A percentile compares a stretch with the other conserved stretches of the same genome.
These are phyloP conservation scores for chimpanzee (Pan troglodytes) DNA, from an alignment of 2,113 vertebrate species.

Conservation along the genomic window DNA sequence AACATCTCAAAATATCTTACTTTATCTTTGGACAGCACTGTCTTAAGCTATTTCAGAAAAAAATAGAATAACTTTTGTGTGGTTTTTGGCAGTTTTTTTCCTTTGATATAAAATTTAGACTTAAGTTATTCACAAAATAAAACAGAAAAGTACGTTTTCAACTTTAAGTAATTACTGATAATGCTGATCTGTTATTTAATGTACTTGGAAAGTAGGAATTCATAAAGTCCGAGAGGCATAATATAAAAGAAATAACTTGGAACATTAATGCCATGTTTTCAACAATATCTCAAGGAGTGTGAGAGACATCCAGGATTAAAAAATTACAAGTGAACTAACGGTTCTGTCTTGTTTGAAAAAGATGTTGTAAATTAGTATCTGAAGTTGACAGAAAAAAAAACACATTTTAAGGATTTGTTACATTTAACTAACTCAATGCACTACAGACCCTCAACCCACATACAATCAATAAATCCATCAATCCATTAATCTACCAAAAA, in stretches of 20 bases:
- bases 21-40: background rate
- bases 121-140: background rate
- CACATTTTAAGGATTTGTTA: conserved; percentile 29
- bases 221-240: background rate
- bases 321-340: background rate
- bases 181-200: background rate
- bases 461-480: background rate
- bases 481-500: background rate
- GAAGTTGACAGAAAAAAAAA: background rate
- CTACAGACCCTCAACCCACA: background rate
- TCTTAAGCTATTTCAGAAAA: background rate
- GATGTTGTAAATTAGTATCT: background rate
- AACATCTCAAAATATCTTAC: background rate
- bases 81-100: background rate
- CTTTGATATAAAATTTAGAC: background rate
- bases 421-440: background rate
- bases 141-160: background rate
- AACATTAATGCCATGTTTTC: background rate
- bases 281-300: background rate
- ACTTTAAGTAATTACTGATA: background rate
- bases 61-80: background rate
- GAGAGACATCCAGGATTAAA: background rate
- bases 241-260: background rate
- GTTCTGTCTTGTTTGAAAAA: background rate
- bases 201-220: background rate